Evolutionary conservation across 2,888 invertebrate genomes (phyloP), one percentile per base, ranked within the genome.

Genomic region (Scaptomyza polygonia): DNA sequence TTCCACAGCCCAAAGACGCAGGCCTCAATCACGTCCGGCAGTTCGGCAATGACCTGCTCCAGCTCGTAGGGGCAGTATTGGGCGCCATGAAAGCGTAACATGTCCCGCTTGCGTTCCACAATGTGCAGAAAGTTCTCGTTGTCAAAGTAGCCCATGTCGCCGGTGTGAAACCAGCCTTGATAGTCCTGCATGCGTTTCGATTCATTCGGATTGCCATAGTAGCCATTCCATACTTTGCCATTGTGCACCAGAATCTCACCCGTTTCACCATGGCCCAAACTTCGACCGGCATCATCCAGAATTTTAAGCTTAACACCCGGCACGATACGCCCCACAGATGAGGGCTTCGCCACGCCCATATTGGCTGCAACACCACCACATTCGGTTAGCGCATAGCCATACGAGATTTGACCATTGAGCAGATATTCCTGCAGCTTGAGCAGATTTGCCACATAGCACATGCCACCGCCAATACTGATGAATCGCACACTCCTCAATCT

Each of bases 91-190:
- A 89, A 91, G 54, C 88, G 87, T 6, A 91, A 47, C 27, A 88
- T 74, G 48, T 92, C 91, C 27, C 81, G 83, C 27, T 86, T 89
- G 3, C 92, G 85, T 54, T 88, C 91, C 11, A 86, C 78, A 8
- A 91, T 77, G 73, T 85, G 79, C 30, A 91, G 42, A 69, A 76
- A 88, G 44, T 90, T 90, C 51, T 90, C 90, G 34, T 89, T 77
- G 57, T 92, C 92, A 51, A 92, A 89, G 66, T 89, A 89, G 16
- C 92, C 92, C 76, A 91, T 71, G 71, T 92, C 92, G 4, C 91
- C 92, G 18, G 91, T 89, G 32, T 89, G 88, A 14, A 89, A 86
- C 91, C 91, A 92, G 40, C 90, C 91, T 43, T 92, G 89, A 25
- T 74, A 81, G 68, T 91, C 90, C 51, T 87, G 82, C 30, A 86